Evolutionary conservation across 2,797 vertebrate species (phyloP).

Genomic region (Manis pentadactyla): DNA sequence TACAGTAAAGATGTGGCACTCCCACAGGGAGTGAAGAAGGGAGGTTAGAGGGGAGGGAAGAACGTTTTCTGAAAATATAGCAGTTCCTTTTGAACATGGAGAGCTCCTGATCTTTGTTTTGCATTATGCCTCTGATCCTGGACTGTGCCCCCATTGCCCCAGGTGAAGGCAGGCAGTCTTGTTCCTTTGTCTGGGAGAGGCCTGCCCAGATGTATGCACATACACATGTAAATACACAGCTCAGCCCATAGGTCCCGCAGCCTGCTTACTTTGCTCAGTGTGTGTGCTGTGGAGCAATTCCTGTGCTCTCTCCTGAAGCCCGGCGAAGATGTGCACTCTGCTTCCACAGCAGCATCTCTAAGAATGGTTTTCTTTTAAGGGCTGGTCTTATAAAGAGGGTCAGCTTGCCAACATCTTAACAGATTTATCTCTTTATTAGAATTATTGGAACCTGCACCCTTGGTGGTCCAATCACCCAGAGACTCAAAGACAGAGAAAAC

Average conservation of each 20-base stretch:
- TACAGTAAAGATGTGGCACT: background rate
- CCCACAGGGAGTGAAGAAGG: background rate
- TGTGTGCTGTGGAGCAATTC: background rate
- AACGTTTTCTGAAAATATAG: background rate
- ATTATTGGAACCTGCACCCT: slow-evolving; percentile 44
- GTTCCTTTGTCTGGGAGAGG: background rate
- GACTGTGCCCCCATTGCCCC: background rate
- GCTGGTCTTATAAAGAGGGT: slow-evolving; percentile 30
- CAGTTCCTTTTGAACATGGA: background rate
- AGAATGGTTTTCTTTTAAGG: slow-evolving; percentile 36
- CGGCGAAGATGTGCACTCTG: background rate
- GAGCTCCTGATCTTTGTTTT: background rate
- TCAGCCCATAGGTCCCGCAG: background rate
- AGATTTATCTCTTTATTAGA: slow-evolving; percentile 45
- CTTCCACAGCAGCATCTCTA: background rate
- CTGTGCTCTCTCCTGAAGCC: background rate
- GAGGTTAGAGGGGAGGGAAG: background rate
- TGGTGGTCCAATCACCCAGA: slow-evolving; percentile 57
- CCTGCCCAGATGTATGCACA: background rate
- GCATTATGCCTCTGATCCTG: background rate
- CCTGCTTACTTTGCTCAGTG: background rate
- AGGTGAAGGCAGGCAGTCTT: background rate
- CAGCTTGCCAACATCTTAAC: background rate
- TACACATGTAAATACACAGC: background rate
- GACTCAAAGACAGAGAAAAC: background rate